Base-by-base conservation (phyloP, 2,113 vertebrate genomes). In the Spea bombifrons region DNA sequence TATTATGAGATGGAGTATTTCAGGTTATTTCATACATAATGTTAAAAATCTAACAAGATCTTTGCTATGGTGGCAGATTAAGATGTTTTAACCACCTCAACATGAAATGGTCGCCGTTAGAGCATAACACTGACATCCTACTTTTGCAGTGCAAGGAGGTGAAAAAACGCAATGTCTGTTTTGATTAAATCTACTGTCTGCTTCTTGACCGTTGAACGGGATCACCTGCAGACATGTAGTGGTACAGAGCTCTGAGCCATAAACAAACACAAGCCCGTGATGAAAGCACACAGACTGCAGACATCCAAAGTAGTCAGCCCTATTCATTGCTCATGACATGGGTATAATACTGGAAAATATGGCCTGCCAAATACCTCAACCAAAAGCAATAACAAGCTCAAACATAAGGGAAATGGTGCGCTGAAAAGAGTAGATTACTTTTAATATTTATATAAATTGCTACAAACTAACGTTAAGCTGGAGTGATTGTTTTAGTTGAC, bases 181-280 rank as follows among this genome's bases (percentile, higher is more conserved):
- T 10, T 48, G 43, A 76, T 76, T 76, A 68, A 5, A 76, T 76
- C 65, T 76, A 52, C 66, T 15, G 49, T 4, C 53, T 55, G 74
- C 64, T 67, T 30, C 50, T 30, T 69, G 66, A 76, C 52, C 43
- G n/a, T 50, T 68, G 45, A 76, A 59, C 52, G 44, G 70, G 9
- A 76, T 68, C 15, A n/a, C 17, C 49, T 48, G 49, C 9, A 30
- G 13, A 66, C 17, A 57, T 30, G 30, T 30, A 65, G 74, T 44
- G 47, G 44, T 59, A 12, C 66, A 45, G 15, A 68, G 44, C 65
- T 53, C 67, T 55, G 5, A 67, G 15, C 47, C 64, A 45, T 67
- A 57, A 67, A 57, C 59, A 75, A 66, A 66, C 48, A 1, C 30
- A 5, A 30, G 30, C 17, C 12, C 52, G 7, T 16, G 17, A 13